These are phyloP conservation scores for Mandrillus leucophaeus DNA, from an alignment of 2,113 vertebrate species.

Conservation along the genomic window DNA sequence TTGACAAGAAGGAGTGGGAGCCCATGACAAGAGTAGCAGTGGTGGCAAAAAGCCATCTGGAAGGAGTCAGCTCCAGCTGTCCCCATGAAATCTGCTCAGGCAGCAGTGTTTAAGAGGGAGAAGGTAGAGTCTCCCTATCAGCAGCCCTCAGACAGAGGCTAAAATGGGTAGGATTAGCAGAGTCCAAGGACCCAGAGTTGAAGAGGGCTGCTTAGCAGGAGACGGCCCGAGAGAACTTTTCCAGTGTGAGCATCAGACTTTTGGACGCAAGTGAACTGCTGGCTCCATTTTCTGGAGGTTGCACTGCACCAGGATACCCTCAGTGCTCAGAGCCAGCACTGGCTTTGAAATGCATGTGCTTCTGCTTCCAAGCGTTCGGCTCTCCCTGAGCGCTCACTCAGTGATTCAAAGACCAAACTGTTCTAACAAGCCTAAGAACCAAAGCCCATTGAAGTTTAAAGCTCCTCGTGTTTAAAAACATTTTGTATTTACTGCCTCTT, in stretches of 20 bases:
- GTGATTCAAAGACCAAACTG: constrained; percentile 73
- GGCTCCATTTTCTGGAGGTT: constrained; percentile 79
- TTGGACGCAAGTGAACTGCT: constrained; percentile 77
- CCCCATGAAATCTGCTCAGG: background rate
- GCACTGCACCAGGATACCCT: constrained; percentile 72
- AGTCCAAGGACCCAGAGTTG: background rate
- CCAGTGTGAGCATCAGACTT: constrained; percentile 65
- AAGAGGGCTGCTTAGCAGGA: constrained; percentile 60
- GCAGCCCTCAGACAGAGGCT: constrained; percentile 9
- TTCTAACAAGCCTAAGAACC: constrained; percentile 60
- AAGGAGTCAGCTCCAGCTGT: background rate
- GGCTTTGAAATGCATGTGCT: constrained; percentile 77
- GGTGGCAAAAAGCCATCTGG: background rate
- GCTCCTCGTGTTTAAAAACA: background rate
- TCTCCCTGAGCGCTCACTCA: constrained; percentile 52
- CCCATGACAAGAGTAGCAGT: background rate
- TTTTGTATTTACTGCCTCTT: background rate
- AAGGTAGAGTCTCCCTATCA: background rate
- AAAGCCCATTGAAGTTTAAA: background rate
- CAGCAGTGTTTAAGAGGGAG: background rate
- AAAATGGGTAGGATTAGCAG: constrained; percentile 55
- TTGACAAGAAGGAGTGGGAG: background rate
- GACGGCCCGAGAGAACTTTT: constrained; percentile 71
- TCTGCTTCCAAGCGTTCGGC: constrained; percentile 63
- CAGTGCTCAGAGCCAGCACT: constrained; percentile 74